Percentiles rank a stretch among this genome's conserved stretches.
Evolutionary conservation across 1,140 invertebrate genomes (phyloP).

Genomic region (Hylaeus volcanicus): DNA sequence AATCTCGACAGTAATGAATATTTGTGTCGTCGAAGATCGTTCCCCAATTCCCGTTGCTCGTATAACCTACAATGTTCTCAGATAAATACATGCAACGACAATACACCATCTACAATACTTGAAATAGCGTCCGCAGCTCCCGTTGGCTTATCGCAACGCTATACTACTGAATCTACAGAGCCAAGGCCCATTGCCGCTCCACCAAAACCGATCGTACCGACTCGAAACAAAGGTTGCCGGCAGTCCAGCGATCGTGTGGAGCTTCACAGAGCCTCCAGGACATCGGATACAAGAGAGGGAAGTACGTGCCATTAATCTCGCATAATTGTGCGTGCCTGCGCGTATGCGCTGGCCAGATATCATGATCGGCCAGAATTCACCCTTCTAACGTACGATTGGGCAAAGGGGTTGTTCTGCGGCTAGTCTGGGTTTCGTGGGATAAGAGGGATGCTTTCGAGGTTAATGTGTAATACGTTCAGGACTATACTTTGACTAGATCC

Average conservation of each 20-base stretch:
- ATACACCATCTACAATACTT: background rate
- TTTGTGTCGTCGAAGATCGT: no score
- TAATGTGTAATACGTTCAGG: no score
- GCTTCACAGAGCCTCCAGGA: slow-evolving; percentile 7
- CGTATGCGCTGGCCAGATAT: background rate
- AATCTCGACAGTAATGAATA: no score
- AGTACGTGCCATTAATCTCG: slow-evolving; percentile 35
- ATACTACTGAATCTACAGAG: slow-evolving; percentile 13
- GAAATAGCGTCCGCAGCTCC: background rate
- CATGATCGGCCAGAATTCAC: background rate
- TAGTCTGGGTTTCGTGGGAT: background rate
- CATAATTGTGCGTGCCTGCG: slow-evolving; percentile 15
- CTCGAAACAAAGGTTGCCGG: slow-evolving; percentile 23
- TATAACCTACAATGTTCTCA: no score
- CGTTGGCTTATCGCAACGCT: slow-evolving; percentile 18
- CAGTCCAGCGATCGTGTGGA: background rate
- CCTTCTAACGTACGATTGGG: background rate
- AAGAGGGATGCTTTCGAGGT: background rate
- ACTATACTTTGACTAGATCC: no score
- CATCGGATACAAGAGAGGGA: slow-evolving; percentile 26
- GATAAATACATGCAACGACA: background rate
- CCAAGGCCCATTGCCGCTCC: background rate
- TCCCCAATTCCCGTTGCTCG: no score
- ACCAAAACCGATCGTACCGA: slow-evolving; percentile 23
- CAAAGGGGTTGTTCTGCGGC: background rate